Percentiles rank a stretch among this genome's conserved stretches.
phyloP scores from a whole-genome alignment of 2,888 invertebrate genomes.

The Argyresthia goedartella region DNA sequence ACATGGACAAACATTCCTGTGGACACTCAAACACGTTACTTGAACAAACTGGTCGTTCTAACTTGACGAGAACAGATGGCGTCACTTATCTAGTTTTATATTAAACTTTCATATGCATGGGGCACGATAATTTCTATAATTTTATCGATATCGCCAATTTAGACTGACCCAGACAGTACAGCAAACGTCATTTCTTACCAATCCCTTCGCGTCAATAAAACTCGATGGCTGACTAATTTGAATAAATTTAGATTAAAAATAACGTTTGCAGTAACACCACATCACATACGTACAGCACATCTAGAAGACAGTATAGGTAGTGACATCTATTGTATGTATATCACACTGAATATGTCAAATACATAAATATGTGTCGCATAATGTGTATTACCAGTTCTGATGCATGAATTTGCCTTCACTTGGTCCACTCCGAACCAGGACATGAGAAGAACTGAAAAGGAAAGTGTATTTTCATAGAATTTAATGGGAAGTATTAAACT shows the following conservation, averaged over 20 bases:
- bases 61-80: neutral
- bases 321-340: slow-evolving; percentile 15
- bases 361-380: slow-evolving; percentile 16
- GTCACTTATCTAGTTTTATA: neutral
- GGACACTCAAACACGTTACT: slow-evolving; percentile 47
- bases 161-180: neutral
- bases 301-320: slow-evolving; percentile 2
- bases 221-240: neutral
- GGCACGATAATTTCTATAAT: neutral
- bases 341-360: slow-evolving; percentile 23
- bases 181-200: neutral
- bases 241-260: no score
- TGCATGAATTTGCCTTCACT: slow-evolving; percentile 62
- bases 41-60: slow-evolving; percentile 1
- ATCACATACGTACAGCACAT: slow-evolving; percentile 4
- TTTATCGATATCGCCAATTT: neutral
- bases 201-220: neutral
- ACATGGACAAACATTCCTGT: slow-evolving; percentile 64
- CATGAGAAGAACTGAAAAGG: slow-evolving; percentile 64
- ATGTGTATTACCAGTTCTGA: slow-evolving; percentile 56
- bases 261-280: neutral
- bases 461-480: no score
- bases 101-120: neutral
- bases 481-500: no score
- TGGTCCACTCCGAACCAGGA: slow-evolving; percentile 67